Conservation (phyloP, 30 jellyfish, hydroid and myxozoan species). For the Hydractinia echinata region DNA sequence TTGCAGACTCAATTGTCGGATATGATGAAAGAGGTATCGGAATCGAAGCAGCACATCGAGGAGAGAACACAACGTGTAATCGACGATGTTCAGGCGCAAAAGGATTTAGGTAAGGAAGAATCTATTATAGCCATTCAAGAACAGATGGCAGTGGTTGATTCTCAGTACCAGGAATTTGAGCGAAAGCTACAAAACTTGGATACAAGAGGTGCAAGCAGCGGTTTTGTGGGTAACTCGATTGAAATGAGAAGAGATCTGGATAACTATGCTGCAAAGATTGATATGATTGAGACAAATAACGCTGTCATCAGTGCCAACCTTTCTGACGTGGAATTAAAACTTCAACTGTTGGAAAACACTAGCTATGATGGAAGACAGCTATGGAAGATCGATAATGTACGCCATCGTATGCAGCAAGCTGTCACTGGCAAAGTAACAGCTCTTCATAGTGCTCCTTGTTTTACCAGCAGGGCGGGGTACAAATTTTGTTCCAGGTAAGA, state of each 20-base stretch:
- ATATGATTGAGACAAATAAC: constrained; percentile 18
- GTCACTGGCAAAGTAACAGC: constrained; percentile 77
- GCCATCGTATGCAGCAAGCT: constrained; percentile 67
- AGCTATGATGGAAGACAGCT: constrained; percentile 56
- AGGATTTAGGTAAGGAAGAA: neutral
- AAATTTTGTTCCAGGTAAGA: constrained; percentile 54
- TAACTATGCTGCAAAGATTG: neutral
- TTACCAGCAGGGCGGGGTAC: constrained; percentile 72
- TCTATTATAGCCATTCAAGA: neutral
- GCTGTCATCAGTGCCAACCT: constrained; percentile 26
- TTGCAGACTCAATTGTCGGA: neutral
- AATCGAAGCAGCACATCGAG: neutral
- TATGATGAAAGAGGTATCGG: neutral
- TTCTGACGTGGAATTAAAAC: constrained; percentile 63
- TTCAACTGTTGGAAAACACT: constrained; percentile 70
- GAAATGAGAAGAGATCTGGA: constrained; percentile 8
- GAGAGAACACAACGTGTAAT: neutral
- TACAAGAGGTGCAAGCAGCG: neutral
- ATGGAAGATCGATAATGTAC: constrained; percentile 72
- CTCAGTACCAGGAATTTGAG: neutral
- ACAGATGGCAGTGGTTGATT: neutral
- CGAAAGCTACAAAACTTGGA: constrained; percentile 11
- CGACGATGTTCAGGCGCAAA: neutral
- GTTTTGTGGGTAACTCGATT: neutral
- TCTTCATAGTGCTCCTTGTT: constrained; percentile 82